These are phyloP conservation scores for Rhamphomyia laevipes DNA, from an alignment of 2,888 invertebrate genomes.

Conservation along the genomic window DNA sequence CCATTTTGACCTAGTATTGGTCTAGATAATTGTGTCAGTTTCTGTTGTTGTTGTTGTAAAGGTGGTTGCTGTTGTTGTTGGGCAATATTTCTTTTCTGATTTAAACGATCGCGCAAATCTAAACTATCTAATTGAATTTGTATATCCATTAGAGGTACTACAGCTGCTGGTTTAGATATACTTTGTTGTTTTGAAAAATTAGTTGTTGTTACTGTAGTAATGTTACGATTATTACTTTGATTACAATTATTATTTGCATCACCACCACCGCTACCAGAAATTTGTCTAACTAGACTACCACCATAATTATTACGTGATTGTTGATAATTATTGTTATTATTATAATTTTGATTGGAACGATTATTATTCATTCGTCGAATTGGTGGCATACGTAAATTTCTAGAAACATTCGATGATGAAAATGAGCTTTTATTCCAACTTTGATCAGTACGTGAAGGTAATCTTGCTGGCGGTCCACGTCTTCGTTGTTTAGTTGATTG, in stretches of 20 bases:
- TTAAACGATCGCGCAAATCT: conserved; percentile 1
- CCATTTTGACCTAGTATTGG: conserved; percentile 1
- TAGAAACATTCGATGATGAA: conserved; percentile 20
- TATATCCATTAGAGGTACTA: conserved; percentile 3
- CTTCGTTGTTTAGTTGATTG: conserved; percentile 16
- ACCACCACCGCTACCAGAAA: conserved; percentile 1
- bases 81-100: conserved; percentile 8
- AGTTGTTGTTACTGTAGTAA: conserved; percentile 1
- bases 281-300: background rate
- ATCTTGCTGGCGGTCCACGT: conserved; percentile 13
- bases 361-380: background rate
- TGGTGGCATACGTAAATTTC: conserved; percentile 12
- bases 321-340: no score
- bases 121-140: conserved; percentile 4
- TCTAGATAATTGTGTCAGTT: conserved; percentile 10
- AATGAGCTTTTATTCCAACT: conserved; percentile 22
- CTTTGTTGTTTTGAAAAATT: conserved; percentile 7
- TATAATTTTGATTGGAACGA: background rate
- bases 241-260: conserved; percentile 17
- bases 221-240: conserved; percentile 14
- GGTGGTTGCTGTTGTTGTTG: conserved; percentile 10
- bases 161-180: background rate
- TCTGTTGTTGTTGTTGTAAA: no score
- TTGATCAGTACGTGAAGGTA: conserved; percentile 15
- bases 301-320: no score